Percentiles rank a stretch among this genome's conserved stretches.
phyloP scores from a whole-genome alignment of 2,113 vertebrate genomes.

The Phycodurus eques region DNA sequence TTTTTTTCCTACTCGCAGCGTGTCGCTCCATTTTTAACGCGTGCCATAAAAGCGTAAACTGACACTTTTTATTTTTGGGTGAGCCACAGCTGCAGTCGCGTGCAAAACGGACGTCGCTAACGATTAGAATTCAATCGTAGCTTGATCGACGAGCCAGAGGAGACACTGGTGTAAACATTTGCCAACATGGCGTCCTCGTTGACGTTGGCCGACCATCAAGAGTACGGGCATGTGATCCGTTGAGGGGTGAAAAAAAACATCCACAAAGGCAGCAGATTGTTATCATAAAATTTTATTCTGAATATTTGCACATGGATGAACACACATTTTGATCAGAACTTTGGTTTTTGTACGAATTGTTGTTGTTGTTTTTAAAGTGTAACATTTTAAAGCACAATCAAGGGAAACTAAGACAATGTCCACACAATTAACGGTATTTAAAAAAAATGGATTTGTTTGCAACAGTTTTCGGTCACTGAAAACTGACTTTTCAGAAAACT shows the following conservation, averaged over 20 bases:
- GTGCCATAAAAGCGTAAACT: conserved; percentile 62
- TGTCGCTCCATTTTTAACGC: conserved; percentile 48
- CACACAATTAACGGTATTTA: conserved; percentile 40
- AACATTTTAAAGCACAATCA: conserved; percentile 81
- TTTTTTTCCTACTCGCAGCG: conserved; percentile 3
- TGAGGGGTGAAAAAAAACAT: background rate
- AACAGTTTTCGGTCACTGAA: background rate
- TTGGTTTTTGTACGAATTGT: conserved; percentile 84
- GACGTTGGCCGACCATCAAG: conserved; percentile 49
- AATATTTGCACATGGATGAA: conserved; percentile 90
- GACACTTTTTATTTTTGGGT: conserved; percentile 47
- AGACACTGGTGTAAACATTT: conserved; percentile 42
- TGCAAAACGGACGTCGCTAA: conserved; percentile 45
- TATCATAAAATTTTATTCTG: conserved; percentile 95
- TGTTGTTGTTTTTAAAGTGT: conserved; percentile 83
- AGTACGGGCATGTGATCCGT: background rate
- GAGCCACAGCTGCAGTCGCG: conserved; percentile 58
- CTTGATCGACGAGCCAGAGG: conserved; percentile 45
- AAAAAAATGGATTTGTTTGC: background rate
- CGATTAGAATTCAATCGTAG: conserved; percentile 44
- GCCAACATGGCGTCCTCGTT: conserved; percentile 42
- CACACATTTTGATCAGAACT: conserved; percentile 75
- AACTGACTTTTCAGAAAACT: background rate
- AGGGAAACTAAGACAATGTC: conserved; percentile 67
- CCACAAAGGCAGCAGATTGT: conserved; percentile 39